Evolutionary conservation across 1,140 invertebrate genomes (phyloP), one percentile per base, ranked within the genome.

Genomic region (Manduca sexta): DNA sequence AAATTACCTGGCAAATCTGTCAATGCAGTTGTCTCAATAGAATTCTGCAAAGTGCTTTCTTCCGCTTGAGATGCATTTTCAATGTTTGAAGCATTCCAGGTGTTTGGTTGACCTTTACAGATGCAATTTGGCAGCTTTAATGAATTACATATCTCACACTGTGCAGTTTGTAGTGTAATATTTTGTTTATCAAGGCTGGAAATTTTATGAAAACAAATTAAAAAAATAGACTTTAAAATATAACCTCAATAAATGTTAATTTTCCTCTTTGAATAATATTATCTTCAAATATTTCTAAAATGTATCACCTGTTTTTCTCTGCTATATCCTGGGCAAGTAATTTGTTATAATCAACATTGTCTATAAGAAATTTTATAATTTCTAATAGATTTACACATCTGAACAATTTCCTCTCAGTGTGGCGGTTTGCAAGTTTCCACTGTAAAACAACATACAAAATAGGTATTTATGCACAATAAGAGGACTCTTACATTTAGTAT

Each of bases 401-500:
- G 38, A 82, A 55, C 37, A 84, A 48, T 45, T 66, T 82, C 41
- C 62, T n/a, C 81, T 61, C 12, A 84, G 50, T 8, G 47, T 13
- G 49, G 62, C 14, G 81, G 81, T 48, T 76, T 81, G 50, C 81
- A 84, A 26, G 75, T 75, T 67, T 84, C 81, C 44, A 84, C 81
- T 84, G 74, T 50, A 79, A 84, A 40, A 45, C 26, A 31, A 21
- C 8, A 40, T 4, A 33, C 40, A 42, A 14, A 29, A n/a, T n/a
- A n/a, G n/a, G n/a, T n/a, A n/a, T n/a, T n/a, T n/a, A n/a, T n/a
- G n/a, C n/a, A n/a, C n/a, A n/a, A n/a, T n/a, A n/a, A n/a, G n/a
- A n/a, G n/a, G n/a, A n/a, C n/a, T n/a, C n/a, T n/a, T n/a, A n/a
- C n/a, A n/a, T n/a, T n/a, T n/a, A n/a, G n/a, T n/a, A n/a, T n/a